Evolutionary conservation across 1,140 invertebrate species (phyloP).

Genomic region (Ridgeia piscesae): DNA sequence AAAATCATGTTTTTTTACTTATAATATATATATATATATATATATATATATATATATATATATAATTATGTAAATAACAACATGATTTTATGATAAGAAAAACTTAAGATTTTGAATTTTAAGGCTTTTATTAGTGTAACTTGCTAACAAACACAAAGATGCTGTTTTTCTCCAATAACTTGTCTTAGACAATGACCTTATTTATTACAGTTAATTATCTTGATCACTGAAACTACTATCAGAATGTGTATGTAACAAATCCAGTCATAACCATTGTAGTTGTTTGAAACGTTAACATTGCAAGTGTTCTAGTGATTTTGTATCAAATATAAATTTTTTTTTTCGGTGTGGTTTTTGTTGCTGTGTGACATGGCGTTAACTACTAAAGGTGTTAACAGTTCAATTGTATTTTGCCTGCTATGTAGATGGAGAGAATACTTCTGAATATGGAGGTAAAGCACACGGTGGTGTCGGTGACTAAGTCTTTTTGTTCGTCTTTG

Average conservation of each 20-base stretch:
- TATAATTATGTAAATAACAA: neutral
- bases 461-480: neutral
- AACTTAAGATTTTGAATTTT: neutral
- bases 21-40: too few relatives aligned
- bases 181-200: too few relatives aligned
- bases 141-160: neutral
- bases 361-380: neutral
- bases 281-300: neutral
- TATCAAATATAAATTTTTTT: neutral
- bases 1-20: too few relatives aligned
- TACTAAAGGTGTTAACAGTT: neutral
- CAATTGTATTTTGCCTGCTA: neutral
- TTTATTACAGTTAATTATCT: neutral
- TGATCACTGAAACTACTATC: neutral
- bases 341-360: too few relatives aligned
- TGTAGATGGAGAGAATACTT: neutral
- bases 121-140: neutral
- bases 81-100: neutral
- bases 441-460: neutral
- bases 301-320: neutral
- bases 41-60: too few relatives aligned
- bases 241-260: neutral
- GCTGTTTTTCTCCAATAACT: neutral
- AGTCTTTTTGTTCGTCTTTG: neutral
- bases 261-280: neutral